Evolutionary conservation across 2,888 invertebrate species (phyloP), one percentile per base, ranked within the genome.

Genomic region (Eristalis arbustorum): DNA sequence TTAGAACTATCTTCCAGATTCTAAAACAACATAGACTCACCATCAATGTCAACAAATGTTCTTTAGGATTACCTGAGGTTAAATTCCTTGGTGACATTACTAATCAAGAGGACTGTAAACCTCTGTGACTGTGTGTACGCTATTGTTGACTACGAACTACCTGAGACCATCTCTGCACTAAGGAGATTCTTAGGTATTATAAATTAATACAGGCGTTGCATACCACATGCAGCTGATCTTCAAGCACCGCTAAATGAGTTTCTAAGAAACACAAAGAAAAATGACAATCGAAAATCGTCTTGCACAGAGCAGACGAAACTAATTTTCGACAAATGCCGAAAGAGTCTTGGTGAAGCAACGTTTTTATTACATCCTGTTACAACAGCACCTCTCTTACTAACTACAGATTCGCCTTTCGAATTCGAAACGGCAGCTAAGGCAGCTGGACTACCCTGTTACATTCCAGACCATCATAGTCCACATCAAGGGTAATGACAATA

Each of bases 181-280:
- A n/a, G 14, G 42, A 42, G n/a, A 42, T 42, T 42, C n/a, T 42
- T n/a, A n/a, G 14, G 42, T 2, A 42, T 42, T 3, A 42, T 42
- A 42, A 42, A 42, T 42, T 77, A 68, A 42, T 77, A 77, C 22
- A 61, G 69, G 13, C 25, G 42, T 31, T 62, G 69, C 34, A 69
- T 76, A n/a, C 42, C 76, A 2, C 25, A 57, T 78, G 11, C 56
- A 40, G 3, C 3, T 42, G 28, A 18, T 37, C 3, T 25, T 25
- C 25, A 14, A 22, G 42, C 76, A n/a, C 61, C 40, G 14, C 62
- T 77, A 2, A 68, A 68, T n/a, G n/a, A n/a, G n/a, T n/a, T n/a
- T n/a, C n/a, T n/a, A n/a, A n/a, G n/a, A n/a, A n/a, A n/a, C n/a
- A n/a, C n/a, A n/a, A n/a, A n/a, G n/a, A n/a, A n/a, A n/a, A n/a